Percentiles rank a stretch among this genome's conserved stretches.
phyloP scores from a whole-genome alignment of 2,113 vertebrate genomes.

The Cheilinus undulatus region DNA sequence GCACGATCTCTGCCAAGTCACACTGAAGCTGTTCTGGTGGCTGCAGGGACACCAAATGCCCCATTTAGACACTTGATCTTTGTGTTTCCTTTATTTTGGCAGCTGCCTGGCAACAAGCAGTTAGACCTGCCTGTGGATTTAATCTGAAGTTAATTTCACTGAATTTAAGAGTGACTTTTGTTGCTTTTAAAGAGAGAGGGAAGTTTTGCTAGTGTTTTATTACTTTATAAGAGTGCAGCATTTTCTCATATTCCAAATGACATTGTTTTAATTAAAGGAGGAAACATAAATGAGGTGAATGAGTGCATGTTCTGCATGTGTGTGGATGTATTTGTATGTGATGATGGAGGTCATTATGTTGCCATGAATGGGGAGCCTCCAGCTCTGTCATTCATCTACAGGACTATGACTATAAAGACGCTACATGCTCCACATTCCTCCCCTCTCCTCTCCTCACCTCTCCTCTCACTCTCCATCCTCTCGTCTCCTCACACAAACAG shows the following conservation, averaged over 20 bases:
- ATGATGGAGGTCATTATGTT: constrained; percentile 65
- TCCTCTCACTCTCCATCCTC: constrained; percentile 13
- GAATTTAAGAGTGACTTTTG: constrained; percentile 45
- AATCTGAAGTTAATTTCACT: constrained; percentile 48
- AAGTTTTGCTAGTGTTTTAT: constrained; percentile 1
- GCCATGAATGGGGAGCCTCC: constrained; percentile 68
- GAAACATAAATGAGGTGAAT: constrained; percentile 35
- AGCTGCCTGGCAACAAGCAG: constrained; percentile 67
- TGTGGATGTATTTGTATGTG: constrained; percentile 47
- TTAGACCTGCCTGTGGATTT: constrained; percentile 50
- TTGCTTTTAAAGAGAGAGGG: constrained; percentile 20
- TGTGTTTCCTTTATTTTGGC: constrained; percentile 73
- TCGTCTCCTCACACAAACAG: constrained; percentile 48
- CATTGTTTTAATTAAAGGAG: background rate
- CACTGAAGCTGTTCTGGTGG: constrained; percentile 71
- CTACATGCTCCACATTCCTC: constrained; percentile 70
- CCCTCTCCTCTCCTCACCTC: constrained; percentile 39
- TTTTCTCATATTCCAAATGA: constrained; percentile 28
- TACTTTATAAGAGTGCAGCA: constrained; percentile 28
- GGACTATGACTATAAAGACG: constrained; percentile 55
- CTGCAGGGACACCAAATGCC: constrained; percentile 73
- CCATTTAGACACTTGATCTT: constrained; percentile 77
- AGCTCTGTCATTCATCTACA: constrained; percentile 61
- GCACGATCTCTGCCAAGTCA: constrained; percentile 64
- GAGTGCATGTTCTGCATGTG: constrained; percentile 55